Percentiles rank a stretch among this genome's conserved stretches.
Evolutionary conservation across 2,113 vertebrate genomes (phyloP).

Genomic region (Anhinga rufa): DNA sequence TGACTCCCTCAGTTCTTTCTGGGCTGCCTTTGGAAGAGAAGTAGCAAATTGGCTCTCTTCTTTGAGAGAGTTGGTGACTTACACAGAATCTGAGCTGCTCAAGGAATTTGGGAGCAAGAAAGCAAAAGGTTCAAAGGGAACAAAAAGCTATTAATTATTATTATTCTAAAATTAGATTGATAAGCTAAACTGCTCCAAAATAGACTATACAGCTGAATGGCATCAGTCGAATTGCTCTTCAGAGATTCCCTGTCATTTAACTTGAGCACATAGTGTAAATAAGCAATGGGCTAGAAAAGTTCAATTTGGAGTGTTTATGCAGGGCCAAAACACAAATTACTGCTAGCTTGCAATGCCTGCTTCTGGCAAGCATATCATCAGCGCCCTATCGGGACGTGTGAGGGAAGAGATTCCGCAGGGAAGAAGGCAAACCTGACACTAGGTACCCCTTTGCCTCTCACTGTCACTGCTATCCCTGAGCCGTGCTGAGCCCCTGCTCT

Average conservation of each 20-base stretch:
- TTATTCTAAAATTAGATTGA: neutral
- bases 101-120: neutral
- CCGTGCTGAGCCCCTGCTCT: neutral
- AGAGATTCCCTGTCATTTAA: neutral
- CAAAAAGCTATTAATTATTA: neutral
- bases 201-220: neutral
- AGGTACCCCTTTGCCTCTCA: accelerated
- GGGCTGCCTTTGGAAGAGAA: neutral
- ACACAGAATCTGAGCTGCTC: neutral
- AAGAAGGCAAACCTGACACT: accelerated
- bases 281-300: neutral
- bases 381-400: accelerated
- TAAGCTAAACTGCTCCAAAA: neutral
- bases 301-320: neutral
- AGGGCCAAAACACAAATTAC: neutral
- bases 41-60: neutral
- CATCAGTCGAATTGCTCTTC: neutral
- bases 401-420: neutral
- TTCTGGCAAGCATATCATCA: neutral
- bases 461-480: accelerated
- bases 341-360: accelerated
- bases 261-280: neutral
- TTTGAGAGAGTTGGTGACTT: neutral
- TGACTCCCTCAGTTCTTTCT: neutral
- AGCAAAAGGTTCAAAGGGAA: neutral